A percentile compares a stretch with the other conserved stretches of the same genome.
Evolutionary conservation across 2,888 invertebrate genomes (phyloP).

Genomic region (Andricus curvator): DNA sequence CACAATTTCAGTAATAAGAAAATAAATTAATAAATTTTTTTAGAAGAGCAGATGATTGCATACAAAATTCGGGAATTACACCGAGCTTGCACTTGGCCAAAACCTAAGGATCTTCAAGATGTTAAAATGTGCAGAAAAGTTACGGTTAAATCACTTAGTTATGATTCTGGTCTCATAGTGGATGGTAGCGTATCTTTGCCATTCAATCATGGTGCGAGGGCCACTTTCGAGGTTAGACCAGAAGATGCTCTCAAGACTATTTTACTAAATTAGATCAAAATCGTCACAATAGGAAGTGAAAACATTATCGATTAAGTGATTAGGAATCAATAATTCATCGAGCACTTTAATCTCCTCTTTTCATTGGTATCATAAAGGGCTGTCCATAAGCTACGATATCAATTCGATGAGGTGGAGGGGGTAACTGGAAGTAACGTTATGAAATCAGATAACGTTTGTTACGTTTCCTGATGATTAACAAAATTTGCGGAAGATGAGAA

Average conservation of each 20-base stretch:
- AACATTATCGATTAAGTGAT: no score
- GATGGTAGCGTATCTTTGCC: slow-evolving; percentile 96
- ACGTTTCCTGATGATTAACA: no score
- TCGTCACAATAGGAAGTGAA: background rate
- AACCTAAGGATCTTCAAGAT: slow-evolving; percentile 85
- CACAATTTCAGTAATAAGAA: background rate
- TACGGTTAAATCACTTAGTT: slow-evolving; percentile 92
- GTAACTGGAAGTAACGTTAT: no score
- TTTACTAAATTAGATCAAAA: slow-evolving; percentile 57
- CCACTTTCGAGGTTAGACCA: slow-evolving; percentile 89
- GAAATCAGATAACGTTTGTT: no score
- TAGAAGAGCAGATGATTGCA: slow-evolving; percentile 88
- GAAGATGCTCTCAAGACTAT: slow-evolving; percentile 88
- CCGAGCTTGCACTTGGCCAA: slow-evolving; percentile 91
- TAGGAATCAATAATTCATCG: background rate
- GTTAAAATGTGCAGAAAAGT: slow-evolving; percentile 87
- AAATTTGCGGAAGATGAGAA: rapidly evolving
- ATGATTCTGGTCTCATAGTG: slow-evolving; percentile 93
- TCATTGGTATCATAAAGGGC: no score
- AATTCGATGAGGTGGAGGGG: no score
- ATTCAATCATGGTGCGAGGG: slow-evolving; percentile 96
- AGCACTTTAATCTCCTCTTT: background rate
- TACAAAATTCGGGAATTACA: slow-evolving; percentile 97
- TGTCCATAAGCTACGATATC: no score
- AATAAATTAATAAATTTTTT: slow-evolving; percentile 48